These are phyloP conservation scores for Amblyteles armatorius DNA, from an alignment of 2,888 invertebrate species.

Conservation along the genomic window DNA sequence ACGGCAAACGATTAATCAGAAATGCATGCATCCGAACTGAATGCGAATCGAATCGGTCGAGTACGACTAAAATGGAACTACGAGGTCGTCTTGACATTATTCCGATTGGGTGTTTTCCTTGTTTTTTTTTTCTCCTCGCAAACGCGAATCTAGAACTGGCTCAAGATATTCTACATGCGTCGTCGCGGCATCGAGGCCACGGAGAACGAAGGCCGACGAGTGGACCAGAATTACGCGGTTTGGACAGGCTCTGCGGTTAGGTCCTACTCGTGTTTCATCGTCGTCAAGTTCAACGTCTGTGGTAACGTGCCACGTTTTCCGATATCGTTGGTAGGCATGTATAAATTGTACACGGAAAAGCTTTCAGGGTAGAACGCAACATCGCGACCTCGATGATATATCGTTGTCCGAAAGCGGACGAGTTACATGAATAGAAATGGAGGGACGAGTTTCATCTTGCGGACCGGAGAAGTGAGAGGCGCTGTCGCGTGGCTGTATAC, in stretches of 20 bases:
- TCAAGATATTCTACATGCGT: constrained; percentile 62
- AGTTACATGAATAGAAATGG: constrained; percentile 29
- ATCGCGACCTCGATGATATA: background rate
- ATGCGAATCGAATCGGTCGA: constrained; percentile 29
- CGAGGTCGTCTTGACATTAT: constrained; percentile 15
- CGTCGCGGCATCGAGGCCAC: constrained; percentile 54
- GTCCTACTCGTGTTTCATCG: constrained; percentile 21
- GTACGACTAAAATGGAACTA: constrained; percentile 10
- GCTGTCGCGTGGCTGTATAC: constrained; percentile 51
- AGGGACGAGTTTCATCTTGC: constrained; percentile 57
- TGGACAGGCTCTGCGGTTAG: background rate
- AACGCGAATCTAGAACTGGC: constrained; percentile 67
- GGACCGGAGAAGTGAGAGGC: constrained; percentile 66
- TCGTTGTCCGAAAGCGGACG: background rate
- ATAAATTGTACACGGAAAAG: background rate
- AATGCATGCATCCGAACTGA: constrained; percentile 1
- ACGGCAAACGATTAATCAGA: constrained; percentile 17
- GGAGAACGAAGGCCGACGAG: constrained; percentile 35
- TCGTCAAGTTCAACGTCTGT: constrained; percentile 26
- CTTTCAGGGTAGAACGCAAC: background rate
- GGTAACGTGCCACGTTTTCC: background rate
- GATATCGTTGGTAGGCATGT: background rate
- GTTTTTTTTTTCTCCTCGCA: constrained; percentile 25
- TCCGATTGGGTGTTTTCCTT: background rate
- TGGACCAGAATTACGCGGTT: constrained; percentile 65